Percentiles rank a stretch among this genome's conserved stretches.
These are phyloP conservation scores for Netelia fuscicornis DNA, from an alignment of 2,888 invertebrate species.

Conservation along the genomic window DNA sequence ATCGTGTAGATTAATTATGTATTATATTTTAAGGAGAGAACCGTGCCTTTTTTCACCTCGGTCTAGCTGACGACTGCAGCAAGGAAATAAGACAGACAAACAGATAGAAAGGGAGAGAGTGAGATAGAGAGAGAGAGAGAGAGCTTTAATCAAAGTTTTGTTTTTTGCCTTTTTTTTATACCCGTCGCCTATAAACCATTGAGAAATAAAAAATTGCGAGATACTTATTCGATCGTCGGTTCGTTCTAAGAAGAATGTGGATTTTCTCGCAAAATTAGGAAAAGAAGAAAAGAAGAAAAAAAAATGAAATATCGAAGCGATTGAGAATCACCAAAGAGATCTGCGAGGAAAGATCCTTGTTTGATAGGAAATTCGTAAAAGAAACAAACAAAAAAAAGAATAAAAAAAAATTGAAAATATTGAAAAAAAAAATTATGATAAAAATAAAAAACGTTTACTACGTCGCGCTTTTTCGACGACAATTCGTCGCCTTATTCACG, in stretches of 20 bases:
- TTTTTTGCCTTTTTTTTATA: constrained; percentile 49
- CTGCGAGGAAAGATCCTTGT: background rate
- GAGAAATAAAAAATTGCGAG: constrained; percentile 9
- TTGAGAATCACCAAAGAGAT: constrained; percentile 64
- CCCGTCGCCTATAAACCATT: constrained; percentile 23
- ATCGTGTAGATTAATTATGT: constrained; percentile 41
- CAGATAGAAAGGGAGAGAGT: background rate
- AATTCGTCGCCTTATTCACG: constrained; percentile 19
- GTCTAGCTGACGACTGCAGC: constrained; percentile 34
- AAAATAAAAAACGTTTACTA: background rate
- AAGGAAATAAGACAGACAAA: constrained; percentile 10
- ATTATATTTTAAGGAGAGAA: constrained; percentile 58
- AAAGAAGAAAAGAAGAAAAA: background rate
- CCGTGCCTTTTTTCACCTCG: constrained; percentile 60
- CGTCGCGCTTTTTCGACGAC: constrained; percentile 20
- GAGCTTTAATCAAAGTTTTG: constrained; percentile 67
- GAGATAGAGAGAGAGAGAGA: constrained; percentile 31
- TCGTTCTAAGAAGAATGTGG: constrained; percentile 28
- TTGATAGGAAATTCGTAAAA: background rate
- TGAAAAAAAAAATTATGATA: constrained; percentile 4
- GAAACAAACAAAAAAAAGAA: background rate
- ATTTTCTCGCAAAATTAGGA: constrained; percentile 55
- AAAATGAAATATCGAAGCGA: constrained; percentile 23
- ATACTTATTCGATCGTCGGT: constrained; percentile 19
- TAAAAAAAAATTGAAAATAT: background rate